Evolutionary conservation across 2,888 invertebrate species (phyloP).

Genomic region (Trissoscelio sp.): DNA sequence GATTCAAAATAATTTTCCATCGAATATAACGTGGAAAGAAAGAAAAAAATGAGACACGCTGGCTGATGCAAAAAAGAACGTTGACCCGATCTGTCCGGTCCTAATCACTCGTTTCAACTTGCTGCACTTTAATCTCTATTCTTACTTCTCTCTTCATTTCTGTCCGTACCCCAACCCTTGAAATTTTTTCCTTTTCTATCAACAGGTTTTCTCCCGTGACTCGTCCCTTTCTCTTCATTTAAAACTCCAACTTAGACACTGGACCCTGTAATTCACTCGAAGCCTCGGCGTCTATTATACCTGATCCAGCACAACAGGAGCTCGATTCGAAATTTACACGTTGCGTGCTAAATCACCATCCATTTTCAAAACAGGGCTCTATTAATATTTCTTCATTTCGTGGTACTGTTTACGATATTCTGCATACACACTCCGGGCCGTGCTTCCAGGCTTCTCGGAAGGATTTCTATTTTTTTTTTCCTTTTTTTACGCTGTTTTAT

Average conservation of each 20-base stretch:
- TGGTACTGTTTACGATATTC: slow-evolving; percentile 30
- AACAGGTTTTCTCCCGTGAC: slow-evolving; percentile 25
- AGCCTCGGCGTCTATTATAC: slow-evolving; percentile 32
- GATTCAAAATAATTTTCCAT: no score
- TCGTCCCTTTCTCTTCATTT: background rate
- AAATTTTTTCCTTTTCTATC: slow-evolving; percentile 22
- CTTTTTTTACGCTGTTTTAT: background rate
- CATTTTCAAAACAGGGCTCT: slow-evolving; percentile 39
- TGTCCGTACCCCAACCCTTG: background rate
- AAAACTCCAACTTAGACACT: slow-evolving; percentile 16
- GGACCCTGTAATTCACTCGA: slow-evolving; percentile 39
- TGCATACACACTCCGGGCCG: slow-evolving; percentile 19
- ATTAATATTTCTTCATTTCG: slow-evolving; percentile 49
- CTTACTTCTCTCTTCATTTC: slow-evolving; percentile 26
- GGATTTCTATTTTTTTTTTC: slow-evolving; percentile 7
- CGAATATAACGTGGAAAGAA: no score
- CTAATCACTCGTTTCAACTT: slow-evolving; percentile 40
- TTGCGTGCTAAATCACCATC: slow-evolving; percentile 56
- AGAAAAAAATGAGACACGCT: slow-evolving; percentile 20
- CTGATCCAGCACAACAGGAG: slow-evolving; percentile 30
- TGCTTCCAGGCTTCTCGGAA: slow-evolving; percentile 5
- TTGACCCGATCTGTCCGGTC: slow-evolving; percentile 43
- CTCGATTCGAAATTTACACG: slow-evolving; percentile 34
- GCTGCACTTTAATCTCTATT: slow-evolving; percentile 29
- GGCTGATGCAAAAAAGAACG: slow-evolving; percentile 28